These are phyloP conservation scores for Eublepharis macularius DNA, from an alignment of 2,113 vertebrate genomes.

Conservation along the genomic window DNA sequence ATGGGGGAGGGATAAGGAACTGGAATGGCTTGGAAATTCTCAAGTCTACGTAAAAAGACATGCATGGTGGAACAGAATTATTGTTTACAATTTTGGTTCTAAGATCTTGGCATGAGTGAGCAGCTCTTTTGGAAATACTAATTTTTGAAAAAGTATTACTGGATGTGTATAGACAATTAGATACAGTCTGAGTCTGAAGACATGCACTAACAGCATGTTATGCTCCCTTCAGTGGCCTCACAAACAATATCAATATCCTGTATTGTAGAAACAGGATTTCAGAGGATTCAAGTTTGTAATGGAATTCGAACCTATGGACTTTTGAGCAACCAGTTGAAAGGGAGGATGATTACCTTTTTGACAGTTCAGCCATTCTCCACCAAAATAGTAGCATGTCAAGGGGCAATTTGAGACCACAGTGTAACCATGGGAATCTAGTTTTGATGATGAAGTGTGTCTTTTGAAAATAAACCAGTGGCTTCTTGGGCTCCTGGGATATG, in stretches of 20 bases:
- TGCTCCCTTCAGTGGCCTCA: background rate
- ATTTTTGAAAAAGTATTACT: background rate
- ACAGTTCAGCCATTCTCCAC: background rate
- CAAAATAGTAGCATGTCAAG: background rate
- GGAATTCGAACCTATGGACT: background rate
- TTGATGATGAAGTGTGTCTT: background rate
- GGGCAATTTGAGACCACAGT: background rate
- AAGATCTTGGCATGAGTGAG: background rate
- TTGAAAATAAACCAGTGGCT: background rate
- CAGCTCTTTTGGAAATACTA: background rate
- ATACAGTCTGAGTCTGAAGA: rapidly evolving
- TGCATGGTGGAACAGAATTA: rapidly evolving
- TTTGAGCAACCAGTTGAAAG: background rate
- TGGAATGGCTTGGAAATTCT: rapidly evolving
- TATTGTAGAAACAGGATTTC: conserved; percentile 15
- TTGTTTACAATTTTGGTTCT: no score
- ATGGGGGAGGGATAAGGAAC: rapidly evolving
- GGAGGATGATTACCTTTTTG: background rate
- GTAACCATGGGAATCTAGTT: background rate
- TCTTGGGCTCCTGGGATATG: background rate
- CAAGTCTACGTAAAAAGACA: background rate
- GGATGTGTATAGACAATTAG: background rate
- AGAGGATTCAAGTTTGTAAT: background rate
- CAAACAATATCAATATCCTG: background rate
- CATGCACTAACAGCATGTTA: background rate